Conservation (phyloP, 2,888 invertebrate genomes). For the Peribatodes rhomboidaria region DNA sequence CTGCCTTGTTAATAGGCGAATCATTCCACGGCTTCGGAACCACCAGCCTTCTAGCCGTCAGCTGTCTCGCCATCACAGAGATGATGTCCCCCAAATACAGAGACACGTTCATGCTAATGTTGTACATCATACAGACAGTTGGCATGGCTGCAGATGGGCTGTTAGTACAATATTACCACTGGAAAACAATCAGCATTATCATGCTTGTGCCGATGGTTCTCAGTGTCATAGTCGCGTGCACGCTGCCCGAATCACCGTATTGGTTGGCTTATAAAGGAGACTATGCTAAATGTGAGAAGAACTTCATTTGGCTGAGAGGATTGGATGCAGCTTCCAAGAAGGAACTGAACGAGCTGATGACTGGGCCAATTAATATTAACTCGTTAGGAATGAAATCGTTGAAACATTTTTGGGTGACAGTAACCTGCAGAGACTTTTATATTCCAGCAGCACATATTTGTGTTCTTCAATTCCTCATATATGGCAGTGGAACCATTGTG, state of each 20-base stretch:
- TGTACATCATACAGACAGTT: slow-evolving; percentile 22
- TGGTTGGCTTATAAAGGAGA: slow-evolving; percentile 49
- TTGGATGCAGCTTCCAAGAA: slow-evolving; percentile 32
- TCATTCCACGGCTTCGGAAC: slow-evolving; percentile 47
- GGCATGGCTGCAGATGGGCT: slow-evolving; percentile 37
- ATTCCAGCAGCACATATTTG: slow-evolving; percentile 11
- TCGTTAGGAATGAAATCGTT: neutral
- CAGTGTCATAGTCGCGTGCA: slow-evolving; percentile 31
- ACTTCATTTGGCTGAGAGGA: slow-evolving; percentile 45
- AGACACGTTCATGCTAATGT: slow-evolving; percentile 34
- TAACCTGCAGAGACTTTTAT: slow-evolving; percentile 17
- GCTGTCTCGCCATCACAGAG: slow-evolving; percentile 42
- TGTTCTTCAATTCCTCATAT: slow-evolving; percentile 1
- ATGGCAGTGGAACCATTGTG: slow-evolving; percentile 21
- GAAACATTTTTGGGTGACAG: neutral
- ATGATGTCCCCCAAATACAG: slow-evolving; percentile 47
- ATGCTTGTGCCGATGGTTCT: slow-evolving; percentile 39
- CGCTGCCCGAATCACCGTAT: slow-evolving; percentile 49
- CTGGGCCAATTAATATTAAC: slow-evolving; percentile 11
- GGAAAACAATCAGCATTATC: slow-evolving; percentile 43
- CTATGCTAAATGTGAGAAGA: slow-evolving; percentile 38
- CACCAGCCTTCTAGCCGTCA: slow-evolving; percentile 40
- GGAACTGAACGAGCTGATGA: slow-evolving; percentile 37
- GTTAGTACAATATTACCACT: slow-evolving; percentile 40
- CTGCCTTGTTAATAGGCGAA: slow-evolving; percentile 40